phyloP scores from a whole-genome alignment of 2,113 vertebrate species.

The Chunga burmeisteri region DNA sequence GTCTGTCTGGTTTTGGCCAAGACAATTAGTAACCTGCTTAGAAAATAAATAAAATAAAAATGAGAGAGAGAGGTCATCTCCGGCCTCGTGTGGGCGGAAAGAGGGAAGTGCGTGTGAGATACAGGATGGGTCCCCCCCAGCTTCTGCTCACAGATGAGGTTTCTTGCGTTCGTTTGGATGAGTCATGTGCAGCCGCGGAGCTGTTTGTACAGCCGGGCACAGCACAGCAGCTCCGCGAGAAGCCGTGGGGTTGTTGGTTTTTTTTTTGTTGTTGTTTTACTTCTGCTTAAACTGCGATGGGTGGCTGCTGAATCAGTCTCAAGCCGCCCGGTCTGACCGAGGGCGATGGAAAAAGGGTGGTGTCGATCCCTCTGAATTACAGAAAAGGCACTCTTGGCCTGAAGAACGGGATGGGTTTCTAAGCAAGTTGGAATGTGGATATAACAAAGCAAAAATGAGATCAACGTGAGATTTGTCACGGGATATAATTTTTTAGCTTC shows the following conservation, averaged over 20 bases:
- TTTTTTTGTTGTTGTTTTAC: not conserved
- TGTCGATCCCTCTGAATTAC: not conserved
- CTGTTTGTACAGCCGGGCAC: not conserved
- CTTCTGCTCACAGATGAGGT: not conserved
- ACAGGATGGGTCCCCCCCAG: not conserved
- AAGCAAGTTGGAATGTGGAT: not conserved
- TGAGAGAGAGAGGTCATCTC: not conserved
- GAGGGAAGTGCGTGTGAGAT: not conserved
- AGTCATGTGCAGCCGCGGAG: not conserved
- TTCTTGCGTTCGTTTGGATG: not conserved
- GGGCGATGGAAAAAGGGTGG: not conserved
- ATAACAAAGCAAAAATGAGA: not conserved
- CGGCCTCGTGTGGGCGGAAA: not conserved
- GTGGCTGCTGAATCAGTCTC: not conserved
- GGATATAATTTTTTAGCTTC: not conserved
- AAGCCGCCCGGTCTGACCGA: rapidly evolving
- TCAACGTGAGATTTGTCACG: not conserved
- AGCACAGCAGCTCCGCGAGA: not conserved
- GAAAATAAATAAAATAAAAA: not conserved
- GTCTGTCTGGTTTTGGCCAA: not conserved
- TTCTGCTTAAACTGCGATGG: not conserved
- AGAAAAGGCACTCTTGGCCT: not conserved
- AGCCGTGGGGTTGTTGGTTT: no score
- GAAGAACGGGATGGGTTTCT: not conserved
- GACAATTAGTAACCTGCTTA: not conserved